Conservation (phyloP, 2,888 invertebrate genomes). For the Hesperia comma region DNA sequence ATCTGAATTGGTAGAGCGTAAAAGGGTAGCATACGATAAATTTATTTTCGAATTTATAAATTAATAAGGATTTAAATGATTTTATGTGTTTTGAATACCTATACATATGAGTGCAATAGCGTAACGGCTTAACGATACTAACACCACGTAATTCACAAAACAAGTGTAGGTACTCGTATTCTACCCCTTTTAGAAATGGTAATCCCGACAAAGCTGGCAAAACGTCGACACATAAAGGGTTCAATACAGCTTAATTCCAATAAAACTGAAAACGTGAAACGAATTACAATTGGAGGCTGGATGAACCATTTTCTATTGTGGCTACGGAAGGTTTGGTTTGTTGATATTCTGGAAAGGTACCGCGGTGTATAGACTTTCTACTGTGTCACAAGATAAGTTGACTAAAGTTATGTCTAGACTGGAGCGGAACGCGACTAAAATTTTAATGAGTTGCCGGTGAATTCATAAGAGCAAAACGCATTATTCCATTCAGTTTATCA, state of each 20-base stretch:
- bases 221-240: constrained; percentile 74
- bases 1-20: too few species aligned
- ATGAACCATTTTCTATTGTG: constrained; percentile 39
- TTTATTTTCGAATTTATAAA: too few species aligned
- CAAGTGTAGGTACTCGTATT: constrained; percentile 37
- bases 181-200: constrained; percentile 57
- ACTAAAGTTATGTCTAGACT: not conserved
- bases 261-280: constrained; percentile 75
- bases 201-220: constrained; percentile 71
- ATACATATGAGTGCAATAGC: not conserved
- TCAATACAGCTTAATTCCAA: constrained; percentile 76
- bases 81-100: not conserved
- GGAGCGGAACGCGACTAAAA: not conserved
- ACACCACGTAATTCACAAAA: constrained; percentile 5
- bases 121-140: not conserved
- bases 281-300: constrained; percentile 59
- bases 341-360: constrained; percentile 14
- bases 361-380: constrained; percentile 11
- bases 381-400: not conserved
- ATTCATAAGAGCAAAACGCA: too few species aligned
- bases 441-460: too few species aligned
- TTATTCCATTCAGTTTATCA: too few species aligned
- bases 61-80: too few species aligned
- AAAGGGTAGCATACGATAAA: too few species aligned
- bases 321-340: constrained; percentile 23